These are phyloP conservation scores for Pogonomyrmex barbatus DNA, from an alignment of 1,140 invertebrate genomes.

Conservation along the genomic window DNA sequence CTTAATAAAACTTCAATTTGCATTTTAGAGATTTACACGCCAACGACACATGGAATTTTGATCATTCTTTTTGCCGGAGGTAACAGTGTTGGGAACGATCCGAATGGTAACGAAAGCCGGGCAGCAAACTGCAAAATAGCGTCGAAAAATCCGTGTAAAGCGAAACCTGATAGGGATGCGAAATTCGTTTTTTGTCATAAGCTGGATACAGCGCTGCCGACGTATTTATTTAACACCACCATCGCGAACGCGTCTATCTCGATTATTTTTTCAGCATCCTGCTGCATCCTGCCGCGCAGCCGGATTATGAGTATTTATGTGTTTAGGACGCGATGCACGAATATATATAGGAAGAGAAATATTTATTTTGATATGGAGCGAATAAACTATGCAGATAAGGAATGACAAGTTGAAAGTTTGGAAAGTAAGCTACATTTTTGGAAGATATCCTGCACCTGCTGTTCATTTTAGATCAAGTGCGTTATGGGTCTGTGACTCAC, in stretches of 20 bases:
- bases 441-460: neutral
- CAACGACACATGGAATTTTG: neutral
- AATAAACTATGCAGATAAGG: neutral
- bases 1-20: neutral
- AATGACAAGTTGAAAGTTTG: conserved; percentile 33
- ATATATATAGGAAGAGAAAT: conserved; percentile 47
- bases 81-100: neutral
- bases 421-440: neutral
- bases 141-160: conserved; percentile 44
- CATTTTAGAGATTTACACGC: neutral
- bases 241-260: neutral
- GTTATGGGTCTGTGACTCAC: conserved; percentile 5
- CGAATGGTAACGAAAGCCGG: neutral
- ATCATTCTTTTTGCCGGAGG: conserved; percentile 4
- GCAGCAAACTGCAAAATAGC: conserved; percentile 36
- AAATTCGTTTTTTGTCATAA: conserved; percentile 54
- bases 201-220: conserved; percentile 12
- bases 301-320: conserved; percentile 67
- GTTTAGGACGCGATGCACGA: conserved; percentile 11
- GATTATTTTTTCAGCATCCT: conserved; percentile 63
- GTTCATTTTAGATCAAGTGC: neutral
- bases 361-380: conserved; percentile 24
- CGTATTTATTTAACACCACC: conserved; percentile 64
- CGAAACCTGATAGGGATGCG: conserved; percentile 45
- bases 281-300: neutral